Evolutionary conservation across 2,888 invertebrate genomes (phyloP).

Genomic region (Sarcophaga subvicina): DNA sequence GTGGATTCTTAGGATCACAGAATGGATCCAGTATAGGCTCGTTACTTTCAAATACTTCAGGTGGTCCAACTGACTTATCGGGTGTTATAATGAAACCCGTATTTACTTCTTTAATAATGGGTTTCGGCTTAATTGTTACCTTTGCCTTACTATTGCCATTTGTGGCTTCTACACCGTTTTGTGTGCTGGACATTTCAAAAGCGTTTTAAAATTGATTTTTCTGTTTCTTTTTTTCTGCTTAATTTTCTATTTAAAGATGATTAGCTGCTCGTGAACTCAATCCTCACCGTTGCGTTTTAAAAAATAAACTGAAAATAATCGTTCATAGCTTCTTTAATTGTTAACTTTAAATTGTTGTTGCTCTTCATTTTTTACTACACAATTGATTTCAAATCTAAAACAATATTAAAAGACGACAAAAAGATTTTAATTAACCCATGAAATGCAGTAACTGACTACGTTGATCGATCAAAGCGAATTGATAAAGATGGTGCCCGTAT

Average conservation of each 20-base stretch:
- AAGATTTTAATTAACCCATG: constrained; percentile 40
- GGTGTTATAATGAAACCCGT: constrained; percentile 52
- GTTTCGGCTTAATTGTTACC: neutral
- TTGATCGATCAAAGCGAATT: no score
- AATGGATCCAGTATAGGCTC: constrained; percentile 82
- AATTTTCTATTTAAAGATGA: neutral
- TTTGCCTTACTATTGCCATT: constrained; percentile 23
- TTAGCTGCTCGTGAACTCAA: neutral
- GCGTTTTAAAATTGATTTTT: constrained; percentile 46
- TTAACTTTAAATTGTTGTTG: constrained; percentile 66
- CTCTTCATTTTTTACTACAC: neutral
- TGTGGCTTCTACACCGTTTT: constrained; percentile 44
- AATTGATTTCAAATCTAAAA: constrained; percentile 14
- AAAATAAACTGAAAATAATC: constrained; percentile 62
- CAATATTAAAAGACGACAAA: constrained; percentile 30
- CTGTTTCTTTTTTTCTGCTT: constrained; percentile 16
- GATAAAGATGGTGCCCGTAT: no score
- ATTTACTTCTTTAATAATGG: constrained; percentile 32
- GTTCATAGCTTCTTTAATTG: constrained; percentile 66
- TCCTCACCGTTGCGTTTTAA: constrained; percentile 40
- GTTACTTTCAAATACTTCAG: constrained; percentile 53
- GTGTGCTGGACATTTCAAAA: constrained; percentile 39
- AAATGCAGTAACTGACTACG: neutral
- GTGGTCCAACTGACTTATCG: constrained; percentile 11
- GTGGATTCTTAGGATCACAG: constrained; percentile 88